Evolutionary conservation across 2,888 invertebrate species (phyloP), one percentile per base, ranked within the genome.

Genomic region (Baronia brevicornis): DNA sequence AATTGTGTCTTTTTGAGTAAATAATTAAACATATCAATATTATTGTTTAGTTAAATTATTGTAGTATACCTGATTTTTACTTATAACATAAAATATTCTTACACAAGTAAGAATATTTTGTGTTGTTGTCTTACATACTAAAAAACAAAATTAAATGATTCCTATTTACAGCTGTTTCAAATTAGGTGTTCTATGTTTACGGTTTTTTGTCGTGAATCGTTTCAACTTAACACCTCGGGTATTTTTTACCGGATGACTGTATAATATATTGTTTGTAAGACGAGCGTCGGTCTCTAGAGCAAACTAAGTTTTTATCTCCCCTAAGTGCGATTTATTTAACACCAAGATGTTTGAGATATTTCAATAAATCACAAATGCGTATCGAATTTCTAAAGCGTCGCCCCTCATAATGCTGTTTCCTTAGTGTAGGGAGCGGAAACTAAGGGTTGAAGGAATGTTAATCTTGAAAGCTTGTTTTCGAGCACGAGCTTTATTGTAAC

Each of bases 351-450:
- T 71, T 62, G 61, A 72, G 70, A 67, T 71, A 74, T 77, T 74
- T 70, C 74, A 72, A 80, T 84, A 82, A 80, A 82, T 82, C 78
- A 75, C 67, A 70, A 78, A 72, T 62, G 69, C 73, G 73, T 70
- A 66, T 80, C 78, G 71, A 69, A 74, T 80, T 75, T 70, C 79
- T 60, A 64, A 64, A 64, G 67, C 64, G 64, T 61, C 58, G 57
- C 64, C 67, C 70, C 62, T 14, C 22, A 11, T 14, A 17, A 23
- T 22, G 15, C 54, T 57, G 56, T 58, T 58, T 55, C 54, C 62
- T 64, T 69, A 66, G 60, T 55, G 54, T 54, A 51, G 54, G 35
- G 18, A 34, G 24, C 33, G 42, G 46, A 43, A n/a, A 46, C 54
- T 56, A 54, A 60, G 71, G 71, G 65, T 60, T 54, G 56, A 43